These are phyloP conservation scores for Acipenser transmontanus DNA, from an alignment of 2,797 vertebrate genomes.

Conservation along the genomic window DNA sequence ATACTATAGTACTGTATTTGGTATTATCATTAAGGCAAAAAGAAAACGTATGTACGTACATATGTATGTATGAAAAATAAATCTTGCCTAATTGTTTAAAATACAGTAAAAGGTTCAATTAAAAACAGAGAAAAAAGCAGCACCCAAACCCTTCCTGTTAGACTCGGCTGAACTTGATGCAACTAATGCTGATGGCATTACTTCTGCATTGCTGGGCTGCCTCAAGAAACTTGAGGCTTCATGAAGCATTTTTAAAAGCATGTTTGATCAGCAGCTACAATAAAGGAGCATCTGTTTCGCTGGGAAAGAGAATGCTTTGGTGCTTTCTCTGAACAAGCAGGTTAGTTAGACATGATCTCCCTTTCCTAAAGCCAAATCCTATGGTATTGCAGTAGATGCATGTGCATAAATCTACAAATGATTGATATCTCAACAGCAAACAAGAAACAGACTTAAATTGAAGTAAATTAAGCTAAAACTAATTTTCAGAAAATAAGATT, in stretches of 20 bases:
- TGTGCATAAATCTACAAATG: too few species aligned
- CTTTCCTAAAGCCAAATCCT: too few species aligned
- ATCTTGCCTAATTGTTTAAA: background rate
- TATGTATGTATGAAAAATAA: background rate
- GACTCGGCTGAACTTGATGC: background rate
- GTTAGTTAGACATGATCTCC: too few species aligned
- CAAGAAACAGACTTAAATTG: too few species aligned
- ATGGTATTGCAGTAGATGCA: too few species aligned
- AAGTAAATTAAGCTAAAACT: too few species aligned
- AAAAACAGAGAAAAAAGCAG: background rate
- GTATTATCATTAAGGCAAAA: too few species aligned
- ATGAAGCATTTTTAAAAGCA: conserved; percentile 1
- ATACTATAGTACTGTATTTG: too few species aligned
- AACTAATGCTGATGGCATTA: conserved; percentile 1
- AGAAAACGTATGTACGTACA: too few species aligned
- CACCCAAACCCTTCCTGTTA: background rate
- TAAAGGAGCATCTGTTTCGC: background rate
- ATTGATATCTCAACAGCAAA: too few species aligned
- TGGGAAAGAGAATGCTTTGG: background rate
- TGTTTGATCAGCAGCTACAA: conserved; percentile 1
- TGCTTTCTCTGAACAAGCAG: background rate
- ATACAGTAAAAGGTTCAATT: background rate
- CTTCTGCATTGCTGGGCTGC: background rate
- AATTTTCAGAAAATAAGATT: too few species aligned
- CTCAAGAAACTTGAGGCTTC: background rate